Base-by-base conservation (phyloP, 2,888 invertebrate species). In the Terebella lapidaria region DNA sequence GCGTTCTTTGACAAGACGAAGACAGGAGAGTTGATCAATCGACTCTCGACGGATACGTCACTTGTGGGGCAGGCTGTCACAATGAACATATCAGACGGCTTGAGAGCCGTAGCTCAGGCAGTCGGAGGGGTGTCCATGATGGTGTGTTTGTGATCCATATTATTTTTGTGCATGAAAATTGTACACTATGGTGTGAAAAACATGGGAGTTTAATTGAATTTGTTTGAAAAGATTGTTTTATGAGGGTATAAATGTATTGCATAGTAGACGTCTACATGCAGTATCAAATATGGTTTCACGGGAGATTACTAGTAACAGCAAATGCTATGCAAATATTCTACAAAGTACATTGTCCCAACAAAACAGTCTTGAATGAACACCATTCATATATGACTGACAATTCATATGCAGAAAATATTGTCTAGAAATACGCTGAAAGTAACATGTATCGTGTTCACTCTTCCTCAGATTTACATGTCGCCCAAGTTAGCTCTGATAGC, bases 391-490 rank as follows among this genome's bases (percentile, higher is more conserved):
- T n/a, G n/a, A n/a, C n/a, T n/a, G n/a, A n/a, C n/a, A n/a, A n/a
- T n/a, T n/a, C n/a, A n/a, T n/a, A n/a, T n/a, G n/a, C n/a, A n/a
- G n/a, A n/a, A n/a, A n/a, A n/a, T n/a, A n/a, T n/a, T n/a, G n/a
- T n/a, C n/a, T n/a, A n/a, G n/a, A n/a, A n/a, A n/a, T n/a, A n/a
- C n/a, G n/a, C n/a, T n/a, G n/a, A n/a, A n/a, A n/a, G n/a, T n/a
- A n/a, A n/a, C n/a, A n/a, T n/a, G n/a, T n/a, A n/a, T n/a, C n/a
- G n/a, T n/a, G n/a, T n/a, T n/a, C n/a, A n/a, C n/a, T n/a, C n/a
- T n/a, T n/a, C n/a, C n/a, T n/a, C 81, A 92, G 92, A 86, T 94
- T 70, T 94, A 92, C 80, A 91, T 94, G 77, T 96, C 95, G 0
- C 88, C 92, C 0, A 87, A 92, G 68, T 81, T 97, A 71, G 91